phyloP scores from a whole-genome alignment of 2,888 invertebrate species.

The Netelia fuscicornis region DNA sequence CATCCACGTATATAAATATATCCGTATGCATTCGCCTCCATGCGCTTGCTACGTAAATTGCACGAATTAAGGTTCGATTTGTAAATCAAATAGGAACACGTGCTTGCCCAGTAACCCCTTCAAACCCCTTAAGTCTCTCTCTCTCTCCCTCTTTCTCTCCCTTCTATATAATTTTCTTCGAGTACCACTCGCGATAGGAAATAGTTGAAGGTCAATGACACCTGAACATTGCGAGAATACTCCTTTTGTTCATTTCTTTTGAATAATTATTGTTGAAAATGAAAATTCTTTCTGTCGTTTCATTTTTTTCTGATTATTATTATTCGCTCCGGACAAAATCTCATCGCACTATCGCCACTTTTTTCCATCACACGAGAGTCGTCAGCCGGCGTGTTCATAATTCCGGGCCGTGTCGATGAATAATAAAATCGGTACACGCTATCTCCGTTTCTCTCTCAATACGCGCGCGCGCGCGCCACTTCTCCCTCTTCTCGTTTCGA shows the following conservation, averaged over 20 bases:
- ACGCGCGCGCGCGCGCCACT: constrained; percentile 37
- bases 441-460: constrained; percentile 52
- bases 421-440: constrained; percentile 65
- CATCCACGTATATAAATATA: background rate
- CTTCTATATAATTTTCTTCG: constrained; percentile 13
- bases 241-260: background rate
- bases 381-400: background rate
- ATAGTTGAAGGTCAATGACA: constrained; percentile 5
- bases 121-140: constrained; percentile 44
- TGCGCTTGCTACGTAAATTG: constrained; percentile 69
- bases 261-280: background rate
- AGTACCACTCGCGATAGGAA: constrained; percentile 8
- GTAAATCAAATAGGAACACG: constrained; percentile 75
- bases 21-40: constrained; percentile 49
- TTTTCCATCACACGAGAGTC: constrained; percentile 24
- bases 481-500: constrained; percentile 27
- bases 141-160: too few relatives aligned
- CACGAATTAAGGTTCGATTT: constrained; percentile 76
- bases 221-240: background rate
- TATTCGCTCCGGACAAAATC: constrained; percentile 29
- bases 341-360: constrained; percentile 5
- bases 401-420: constrained; percentile 59
- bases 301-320: background rate
- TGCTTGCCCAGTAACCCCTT: constrained; percentile 33
- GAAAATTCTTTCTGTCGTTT: background rate